These are phyloP conservation scores for Thymelicus sylvestris DNA, from an alignment of 2,888 invertebrate genomes.

Conservation along the genomic window DNA sequence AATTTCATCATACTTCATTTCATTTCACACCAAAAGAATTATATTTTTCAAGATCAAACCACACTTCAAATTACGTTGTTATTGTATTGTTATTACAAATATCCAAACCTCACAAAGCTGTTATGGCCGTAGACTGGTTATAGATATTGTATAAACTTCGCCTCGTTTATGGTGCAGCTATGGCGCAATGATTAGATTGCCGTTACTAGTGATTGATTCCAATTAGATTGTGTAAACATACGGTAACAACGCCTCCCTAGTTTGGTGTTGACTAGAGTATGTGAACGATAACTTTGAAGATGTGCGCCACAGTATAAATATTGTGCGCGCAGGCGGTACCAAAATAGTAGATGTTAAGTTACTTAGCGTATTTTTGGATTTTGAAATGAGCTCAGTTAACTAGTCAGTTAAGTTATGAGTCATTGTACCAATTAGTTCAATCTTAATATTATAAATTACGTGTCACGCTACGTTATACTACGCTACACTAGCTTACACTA, in stretches of 20 bases:
- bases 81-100: too few species aligned
- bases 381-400: background rate
- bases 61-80: too few species aligned
- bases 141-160: background rate
- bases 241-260: conserved; percentile 14
- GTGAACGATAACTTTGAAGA: conserved; percentile 2
- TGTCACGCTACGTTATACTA: too few species aligned
- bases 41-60: too few species aligned
- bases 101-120: too few species aligned
- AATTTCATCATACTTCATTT: too few species aligned
- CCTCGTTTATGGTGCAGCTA: conserved; percentile 5
- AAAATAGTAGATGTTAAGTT: conserved; percentile 7
- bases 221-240: conserved; percentile 25
- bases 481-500: too few species aligned
- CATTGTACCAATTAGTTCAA: background rate
- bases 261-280: conserved; percentile 25
- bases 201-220: conserved; percentile 23
- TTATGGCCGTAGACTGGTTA: too few species aligned
- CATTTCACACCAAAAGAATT: too few species aligned
- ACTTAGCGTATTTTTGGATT: background rate
- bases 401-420: background rate
- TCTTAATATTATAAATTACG: too few species aligned
- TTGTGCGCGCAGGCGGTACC: conserved; percentile 1
- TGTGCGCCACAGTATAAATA: too few species aligned
- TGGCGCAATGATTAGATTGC: conserved; percentile 24